These are phyloP conservation scores for Pseudobourletiella spinata DNA, from an alignment of 1,140 invertebrate species.

Conservation along the genomic window DNA sequence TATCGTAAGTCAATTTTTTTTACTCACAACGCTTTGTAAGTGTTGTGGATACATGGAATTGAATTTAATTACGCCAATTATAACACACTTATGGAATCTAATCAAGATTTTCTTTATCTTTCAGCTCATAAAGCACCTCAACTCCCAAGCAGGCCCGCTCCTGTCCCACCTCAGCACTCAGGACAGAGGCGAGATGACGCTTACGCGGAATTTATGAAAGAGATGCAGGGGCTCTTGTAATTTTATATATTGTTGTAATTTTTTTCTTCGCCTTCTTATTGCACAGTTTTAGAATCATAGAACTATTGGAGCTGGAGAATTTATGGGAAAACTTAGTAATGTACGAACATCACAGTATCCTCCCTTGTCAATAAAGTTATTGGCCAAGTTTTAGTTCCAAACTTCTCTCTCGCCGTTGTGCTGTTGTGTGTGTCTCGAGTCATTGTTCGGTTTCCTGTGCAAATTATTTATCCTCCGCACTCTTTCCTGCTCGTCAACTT, in stretches of 20 bases:
- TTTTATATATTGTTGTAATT: no score
- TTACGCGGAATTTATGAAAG: slow-evolving; percentile 96
- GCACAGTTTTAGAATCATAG: no score
- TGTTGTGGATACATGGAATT: neutral
- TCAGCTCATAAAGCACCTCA: slow-evolving; percentile 20
- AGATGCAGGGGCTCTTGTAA: slow-evolving; percentile 88
- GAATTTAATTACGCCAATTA: neutral
- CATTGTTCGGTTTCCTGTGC: no score
- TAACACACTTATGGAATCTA: no score
- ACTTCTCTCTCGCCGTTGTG: neutral
- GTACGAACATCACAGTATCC: no score
- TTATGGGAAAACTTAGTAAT: no score
- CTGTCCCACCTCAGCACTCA: slow-evolving; percentile 37
- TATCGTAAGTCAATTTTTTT: slow-evolving; percentile 44
- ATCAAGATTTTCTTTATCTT: no score
- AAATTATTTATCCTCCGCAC: neutral
- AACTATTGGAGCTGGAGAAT: no score
- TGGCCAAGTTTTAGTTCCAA: neutral
- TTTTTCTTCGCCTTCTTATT: no score
- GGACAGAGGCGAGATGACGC: slow-evolving; percentile 88
- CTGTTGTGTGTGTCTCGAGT: neutral
- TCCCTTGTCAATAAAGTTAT: no score
- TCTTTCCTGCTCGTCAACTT: neutral
- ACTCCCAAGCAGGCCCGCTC: neutral
- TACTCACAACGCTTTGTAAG: slow-evolving; percentile 20